Evolutionary conservation across 2,888 invertebrate genomes (phyloP), one percentile per base, ranked within the genome.

Genomic region (Agonopterix arenella): DNA sequence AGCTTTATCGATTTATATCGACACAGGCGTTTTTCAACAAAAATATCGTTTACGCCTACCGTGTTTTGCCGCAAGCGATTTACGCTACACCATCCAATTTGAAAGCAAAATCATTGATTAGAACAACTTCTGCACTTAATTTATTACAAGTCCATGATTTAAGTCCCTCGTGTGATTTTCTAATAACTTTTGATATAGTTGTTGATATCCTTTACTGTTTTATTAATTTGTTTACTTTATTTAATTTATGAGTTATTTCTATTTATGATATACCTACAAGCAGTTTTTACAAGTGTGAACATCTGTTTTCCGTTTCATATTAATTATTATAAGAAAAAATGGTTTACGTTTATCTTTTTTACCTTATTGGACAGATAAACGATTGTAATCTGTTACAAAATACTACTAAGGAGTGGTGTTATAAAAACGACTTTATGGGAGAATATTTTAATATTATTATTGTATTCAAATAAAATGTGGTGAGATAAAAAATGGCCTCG

Each of bases 401-500:
- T 40, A 9, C 40, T 40, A 9, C 40, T 5, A 43, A 43, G 37
- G 8, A 44, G 36, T 41, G 49, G 11, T 48, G 50, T 45, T 46
- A 50, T 48, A 50, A 46, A 38, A 47, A 43, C 13, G 37, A 36
- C 18, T 45, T 43, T 52, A 55, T 52, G 52, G 44, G 49, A 52
- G 50, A 52, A 54, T 44, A 46, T 50, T 52, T 44, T 48, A 50
- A 53, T 45, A 50, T 37, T 47, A 51, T 52, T 48, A 54, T 50
- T 54, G 49, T 51, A 51, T 49, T 51, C 46, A 51, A 47, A 47
- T 48, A 45, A 28, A 47, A 48, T 45, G 47, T 45, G 37, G 40
- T 45, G 49, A 47, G 47, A 51, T 51, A 53, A 53, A 53, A 53
- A 56, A 48, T 46, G 52, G 49, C 61, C 56, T 58, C 56, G 52